These are phyloP conservation scores for Zoanthus solanderi DNA, from an alignment of 92 coral and sea anemone genomes.

Conservation along the genomic window DNA sequence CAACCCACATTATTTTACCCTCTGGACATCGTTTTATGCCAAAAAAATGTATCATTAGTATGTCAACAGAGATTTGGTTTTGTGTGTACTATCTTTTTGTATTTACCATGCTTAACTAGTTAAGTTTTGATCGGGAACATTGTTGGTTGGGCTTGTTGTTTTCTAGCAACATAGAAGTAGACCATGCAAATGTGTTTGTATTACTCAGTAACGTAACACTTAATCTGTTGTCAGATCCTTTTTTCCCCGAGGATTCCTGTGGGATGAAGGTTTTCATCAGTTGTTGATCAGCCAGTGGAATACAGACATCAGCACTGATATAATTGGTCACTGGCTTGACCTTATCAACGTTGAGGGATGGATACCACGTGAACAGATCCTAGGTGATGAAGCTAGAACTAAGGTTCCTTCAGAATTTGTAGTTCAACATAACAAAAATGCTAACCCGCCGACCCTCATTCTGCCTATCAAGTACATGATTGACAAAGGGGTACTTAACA, in stretches of 20 bases:
- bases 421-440: slow-evolving; percentile 94
- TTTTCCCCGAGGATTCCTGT: slow-evolving; percentile 97
- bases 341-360: slow-evolving; percentile 96
- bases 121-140: too few species aligned
- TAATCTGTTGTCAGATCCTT: slow-evolving; percentile 57
- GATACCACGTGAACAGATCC: slow-evolving; percentile 98
- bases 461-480: slow-evolving; percentile 95
- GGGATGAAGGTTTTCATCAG: slow-evolving; percentile 99
- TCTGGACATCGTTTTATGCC: too few species aligned
- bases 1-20: too few species aligned
- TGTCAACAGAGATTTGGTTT: too few species aligned
- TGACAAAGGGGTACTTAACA: slow-evolving; percentile 88
- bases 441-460: slow-evolving; percentile 97
- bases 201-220: not conserved
- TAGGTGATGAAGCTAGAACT: slow-evolving; percentile 96
- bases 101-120: too few species aligned
- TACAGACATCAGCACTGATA: slow-evolving; percentile 86
- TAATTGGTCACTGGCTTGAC: slow-evolving; percentile 99
- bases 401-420: slow-evolving; percentile 97
- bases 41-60: too few species aligned
- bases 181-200: too few species aligned
- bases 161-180: too few species aligned
- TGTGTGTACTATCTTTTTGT: too few species aligned
- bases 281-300: slow-evolving; percentile 98
- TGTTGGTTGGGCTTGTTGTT: too few species aligned